These are phyloP conservation scores for Amphiprion ocellaris DNA, from an alignment of 2,113 vertebrate genomes.

Conservation along the genomic window DNA sequence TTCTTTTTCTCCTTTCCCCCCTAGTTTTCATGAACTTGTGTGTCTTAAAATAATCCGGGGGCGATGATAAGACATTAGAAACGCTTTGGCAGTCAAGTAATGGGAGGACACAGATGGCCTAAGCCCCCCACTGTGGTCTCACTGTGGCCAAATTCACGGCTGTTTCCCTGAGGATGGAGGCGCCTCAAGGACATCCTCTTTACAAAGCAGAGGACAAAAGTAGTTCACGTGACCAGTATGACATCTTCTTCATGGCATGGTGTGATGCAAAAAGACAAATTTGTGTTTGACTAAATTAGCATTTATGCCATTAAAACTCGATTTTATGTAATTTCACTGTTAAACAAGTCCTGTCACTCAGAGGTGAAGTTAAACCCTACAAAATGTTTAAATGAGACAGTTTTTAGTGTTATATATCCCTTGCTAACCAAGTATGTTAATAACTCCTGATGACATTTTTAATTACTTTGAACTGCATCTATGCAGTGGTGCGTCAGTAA, in stretches of 20 bases:
- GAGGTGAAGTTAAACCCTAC: constrained; percentile 16
- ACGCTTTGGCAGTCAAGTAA: constrained; percentile 43
- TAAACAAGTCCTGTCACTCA: constrained; percentile 1
- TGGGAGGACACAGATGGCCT: constrained; percentile 54
- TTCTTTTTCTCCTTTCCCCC: neutral
- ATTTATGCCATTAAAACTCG: neutral
- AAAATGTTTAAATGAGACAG: constrained; percentile 17
- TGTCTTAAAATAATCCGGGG: constrained; percentile 13
- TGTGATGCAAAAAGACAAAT: too few relatives aligned
- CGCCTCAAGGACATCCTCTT: constrained; percentile 23
- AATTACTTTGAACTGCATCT: constrained; percentile 22
- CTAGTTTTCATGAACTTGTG: neutral
- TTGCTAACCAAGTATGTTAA: constrained; percentile 12
- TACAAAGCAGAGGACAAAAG: neutral
- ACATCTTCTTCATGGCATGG: too few relatives aligned
- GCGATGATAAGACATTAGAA: constrained; percentile 9
- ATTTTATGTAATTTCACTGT: constrained; percentile 20
- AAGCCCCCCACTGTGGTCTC: constrained; percentile 46
- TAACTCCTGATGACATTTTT: constrained; percentile 16
- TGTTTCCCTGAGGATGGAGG: constrained; percentile 18
- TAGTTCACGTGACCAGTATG: too few relatives aligned
- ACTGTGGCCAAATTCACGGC: constrained; percentile 37
- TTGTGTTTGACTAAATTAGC: neutral
- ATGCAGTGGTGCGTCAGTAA: constrained; percentile 12
- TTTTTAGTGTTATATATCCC: constrained; percentile 17